These are phyloP conservation scores for Eurytoma adleriae DNA, from an alignment of 2,888 invertebrate genomes.

Conservation along the genomic window DNA sequence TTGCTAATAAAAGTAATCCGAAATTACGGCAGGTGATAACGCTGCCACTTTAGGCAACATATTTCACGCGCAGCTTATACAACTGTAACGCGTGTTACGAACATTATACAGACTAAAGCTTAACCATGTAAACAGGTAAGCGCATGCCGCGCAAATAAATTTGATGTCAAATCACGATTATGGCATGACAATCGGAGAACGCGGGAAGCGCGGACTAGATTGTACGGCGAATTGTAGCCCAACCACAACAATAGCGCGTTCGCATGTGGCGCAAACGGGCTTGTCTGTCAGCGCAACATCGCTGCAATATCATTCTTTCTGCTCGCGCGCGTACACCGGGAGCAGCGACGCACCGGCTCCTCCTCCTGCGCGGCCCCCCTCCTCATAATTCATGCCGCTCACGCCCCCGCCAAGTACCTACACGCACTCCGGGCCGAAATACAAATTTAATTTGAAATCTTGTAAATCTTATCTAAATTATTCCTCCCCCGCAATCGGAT, in stretches of 20 bases:
- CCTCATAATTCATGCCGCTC: too few species aligned
- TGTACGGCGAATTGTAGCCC: conserved; percentile 18
- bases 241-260: conserved; percentile 40
- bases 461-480: too few species aligned
- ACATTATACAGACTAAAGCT: conserved; percentile 15
- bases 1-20: too few species aligned
- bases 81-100: not conserved
- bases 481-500: not conserved
- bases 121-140: conserved; percentile 2
- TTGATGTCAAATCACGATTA: conserved; percentile 49
- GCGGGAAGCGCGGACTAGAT: conserved; percentile 24
- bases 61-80: too few species aligned
- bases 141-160: conserved; percentile 46
- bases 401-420: too few species aligned
- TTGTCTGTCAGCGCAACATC: conserved; percentile 17
- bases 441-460: not conserved
- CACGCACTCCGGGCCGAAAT: not conserved
- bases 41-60: too few species aligned
- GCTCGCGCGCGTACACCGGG: too few species aligned
- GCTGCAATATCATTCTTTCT: not conserved
- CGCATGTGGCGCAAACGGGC: conserved; percentile 30
- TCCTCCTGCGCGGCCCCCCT: too few species aligned
- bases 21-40: too few species aligned
- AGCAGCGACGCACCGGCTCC: too few species aligned
- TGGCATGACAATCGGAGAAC: conserved; percentile 28